Base-by-base conservation (phyloP, 2,888 invertebrate species). In the Nasonovia ribisnigri region DNA sequence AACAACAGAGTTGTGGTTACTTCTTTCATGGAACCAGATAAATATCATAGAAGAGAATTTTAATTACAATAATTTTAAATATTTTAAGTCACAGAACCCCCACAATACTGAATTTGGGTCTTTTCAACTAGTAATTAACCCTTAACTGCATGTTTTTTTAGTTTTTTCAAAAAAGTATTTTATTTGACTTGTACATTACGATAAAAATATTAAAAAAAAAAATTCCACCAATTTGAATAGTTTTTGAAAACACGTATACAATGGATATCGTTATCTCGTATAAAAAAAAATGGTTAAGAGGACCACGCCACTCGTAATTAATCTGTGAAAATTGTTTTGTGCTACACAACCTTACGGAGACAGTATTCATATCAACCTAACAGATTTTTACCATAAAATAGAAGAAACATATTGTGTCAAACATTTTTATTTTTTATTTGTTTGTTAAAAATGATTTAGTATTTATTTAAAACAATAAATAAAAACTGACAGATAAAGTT, bases 1-100 rank as follows among this genome's bases (percentile, higher is more conserved):
- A 99, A 99, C 96, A 99, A 99, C 96, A 97, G 99, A 88, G 99
- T 99, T 91, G 99, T 99, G 87, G 99, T 99, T 94, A 99, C 99
- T 3, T 99, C 99, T 0, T 99, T 99, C 96, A 99, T 98, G 96
- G 99, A 99, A 96, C 99, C 99, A 8, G 99, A 99, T 96, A 98
- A 98, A 96, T 99, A 99, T 96, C 99, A 99, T 96, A 97, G 99
- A 95, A 97, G 99, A 96, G 99, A 99, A 96, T 99, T 99, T 96
- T 99, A 98, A 97, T 90, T 57, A 57, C 5, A 42, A 42, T 67
- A 29, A 48, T 67, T n/a, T 4, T 1, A 88, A 51, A 67, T 67
- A 26, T n/a, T 67, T 67, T 67, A 67, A 67, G n/a, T 67, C n/a
- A n/a, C 5, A 67, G 67, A 67, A 67, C n/a, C 20, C 46, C 36